Evolutionary conservation across 2,797 vertebrate species (phyloP).

Genomic region (Catharus ustulatus): DNA sequence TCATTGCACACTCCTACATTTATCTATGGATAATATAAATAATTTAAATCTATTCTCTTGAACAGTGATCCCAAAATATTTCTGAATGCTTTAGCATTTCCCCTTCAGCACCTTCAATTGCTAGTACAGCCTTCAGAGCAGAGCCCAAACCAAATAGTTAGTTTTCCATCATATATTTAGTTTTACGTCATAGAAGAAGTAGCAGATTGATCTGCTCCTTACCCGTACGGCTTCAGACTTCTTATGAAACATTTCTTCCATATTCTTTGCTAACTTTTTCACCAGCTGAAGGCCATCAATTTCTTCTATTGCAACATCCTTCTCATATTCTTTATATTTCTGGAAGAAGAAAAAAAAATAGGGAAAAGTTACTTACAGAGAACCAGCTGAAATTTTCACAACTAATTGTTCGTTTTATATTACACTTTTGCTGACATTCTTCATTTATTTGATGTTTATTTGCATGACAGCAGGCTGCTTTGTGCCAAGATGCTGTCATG

Average conservation of each 20-base stretch:
- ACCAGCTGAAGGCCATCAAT: slow-evolving; percentile 95
- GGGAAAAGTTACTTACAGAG: background rate
- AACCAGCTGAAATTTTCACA: background rate
- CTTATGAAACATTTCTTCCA: slow-evolving; percentile 99
- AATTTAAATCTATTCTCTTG: background rate
- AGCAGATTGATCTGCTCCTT: slow-evolving; percentile 58
- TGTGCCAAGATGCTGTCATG: background rate
- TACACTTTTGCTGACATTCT: background rate
- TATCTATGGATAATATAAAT: background rate
- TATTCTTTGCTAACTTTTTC: slow-evolving; percentile 92
- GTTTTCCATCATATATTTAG: background rate
- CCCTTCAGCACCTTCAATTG: background rate
- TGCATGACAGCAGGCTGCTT: background rate
- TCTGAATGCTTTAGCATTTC: background rate
- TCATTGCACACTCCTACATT: background rate
- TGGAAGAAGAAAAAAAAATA: slow-evolving; percentile 62
- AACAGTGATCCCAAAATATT: background rate
- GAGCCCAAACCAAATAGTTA: background rate
- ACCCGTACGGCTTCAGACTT: slow-evolving; percentile 95
- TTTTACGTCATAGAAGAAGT: background rate
- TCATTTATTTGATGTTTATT: slow-evolving; percentile 1
- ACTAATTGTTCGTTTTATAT: background rate
- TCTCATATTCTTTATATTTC: slow-evolving; percentile 99
- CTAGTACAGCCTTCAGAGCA: background rate
- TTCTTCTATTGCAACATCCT: slow-evolving; percentile 91